phyloP scores from a whole-genome alignment of 2,888 invertebrate species.

The Lasioglossum malachurum region DNA sequence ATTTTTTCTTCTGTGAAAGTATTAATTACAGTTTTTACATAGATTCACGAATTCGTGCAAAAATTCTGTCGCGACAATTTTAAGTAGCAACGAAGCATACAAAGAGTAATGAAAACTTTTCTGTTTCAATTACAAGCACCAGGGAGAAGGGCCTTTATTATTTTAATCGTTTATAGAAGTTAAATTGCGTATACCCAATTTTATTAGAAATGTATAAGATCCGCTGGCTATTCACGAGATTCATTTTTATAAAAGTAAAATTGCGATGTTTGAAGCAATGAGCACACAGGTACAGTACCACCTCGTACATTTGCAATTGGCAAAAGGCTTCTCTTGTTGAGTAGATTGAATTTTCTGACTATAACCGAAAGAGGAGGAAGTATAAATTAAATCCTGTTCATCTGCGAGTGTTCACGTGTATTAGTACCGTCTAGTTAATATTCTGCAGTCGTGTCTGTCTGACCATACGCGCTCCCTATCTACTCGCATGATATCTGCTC shows the following conservation, averaged over 20 bases:
- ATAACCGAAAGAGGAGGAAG: neutral
- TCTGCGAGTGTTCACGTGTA: neutral
- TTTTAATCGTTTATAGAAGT: no score
- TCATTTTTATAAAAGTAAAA: neutral
- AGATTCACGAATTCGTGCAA: no score
- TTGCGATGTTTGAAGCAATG: neutral
- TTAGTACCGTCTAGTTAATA: neutral
- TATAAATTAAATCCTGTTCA: neutral
- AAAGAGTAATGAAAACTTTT: no score
- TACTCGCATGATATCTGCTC: neutral
- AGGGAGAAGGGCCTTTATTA: no score
- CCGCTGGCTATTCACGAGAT: neutral
- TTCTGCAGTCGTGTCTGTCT: neutral
- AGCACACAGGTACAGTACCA: neutral
- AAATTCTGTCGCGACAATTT: no score
- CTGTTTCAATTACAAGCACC: no score
- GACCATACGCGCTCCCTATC: conserved; percentile 5
- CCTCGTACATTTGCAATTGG: neutral
- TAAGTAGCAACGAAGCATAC: no score
- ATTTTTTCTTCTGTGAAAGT: neutral
- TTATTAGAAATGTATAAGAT: neutral
- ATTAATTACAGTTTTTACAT: neutral
- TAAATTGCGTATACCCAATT: no score
- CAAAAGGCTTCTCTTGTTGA: neutral
- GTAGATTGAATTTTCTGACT: neutral